Evolutionary conservation across 1,140 invertebrate genomes (phyloP), one percentile per base, ranked within the genome.

Genomic region (Drosophila parabipectinata): DNA sequence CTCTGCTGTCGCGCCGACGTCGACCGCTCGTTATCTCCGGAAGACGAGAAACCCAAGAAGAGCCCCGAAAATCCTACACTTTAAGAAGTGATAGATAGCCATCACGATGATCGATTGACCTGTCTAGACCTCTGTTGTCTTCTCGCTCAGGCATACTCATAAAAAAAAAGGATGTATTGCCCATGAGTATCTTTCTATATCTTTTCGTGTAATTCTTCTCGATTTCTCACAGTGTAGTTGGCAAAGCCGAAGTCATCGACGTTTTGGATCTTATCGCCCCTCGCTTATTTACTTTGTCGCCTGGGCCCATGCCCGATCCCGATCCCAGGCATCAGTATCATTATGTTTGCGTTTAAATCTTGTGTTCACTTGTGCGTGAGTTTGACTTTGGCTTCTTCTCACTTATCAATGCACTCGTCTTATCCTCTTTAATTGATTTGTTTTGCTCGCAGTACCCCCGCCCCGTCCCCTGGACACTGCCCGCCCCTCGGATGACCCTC

Each of bases 391-490:
- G 44, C 44, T 47, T 18, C 44, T 18, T 26, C 32, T 41, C 56
- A 69, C 67, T 88, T 87, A 87, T 87, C 82, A 87, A 82, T 88
- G 79, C 81, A 81, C 68, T 75, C 68, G 47, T 50, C 50, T 60
- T 41, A 53, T 51, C 39, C 32, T 8, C 57, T 77, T 77, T 64
- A 88, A 88, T 88, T 88, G 79, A 88, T 79, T 88, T 88, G 79
- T 88, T 88, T 79, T 88, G 76, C 60, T 69, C 55, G 30, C 14
- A 34, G n/a, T 52, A 7, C 39, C 39, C 39, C 48, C 21, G 10
- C 4, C 34, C 14, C 9, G 32, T 3, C 3, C 51, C 53, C 39
- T 53, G 21, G 34, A 26, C 21, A 3, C 2, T 28, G 10, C 39
- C 12, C 21, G 21, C 34, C 58, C 45, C n/a, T 18, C 9, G 1